Conservation (phyloP, 2,888 invertebrate genomes). For the Nysson spinosus region DNA sequence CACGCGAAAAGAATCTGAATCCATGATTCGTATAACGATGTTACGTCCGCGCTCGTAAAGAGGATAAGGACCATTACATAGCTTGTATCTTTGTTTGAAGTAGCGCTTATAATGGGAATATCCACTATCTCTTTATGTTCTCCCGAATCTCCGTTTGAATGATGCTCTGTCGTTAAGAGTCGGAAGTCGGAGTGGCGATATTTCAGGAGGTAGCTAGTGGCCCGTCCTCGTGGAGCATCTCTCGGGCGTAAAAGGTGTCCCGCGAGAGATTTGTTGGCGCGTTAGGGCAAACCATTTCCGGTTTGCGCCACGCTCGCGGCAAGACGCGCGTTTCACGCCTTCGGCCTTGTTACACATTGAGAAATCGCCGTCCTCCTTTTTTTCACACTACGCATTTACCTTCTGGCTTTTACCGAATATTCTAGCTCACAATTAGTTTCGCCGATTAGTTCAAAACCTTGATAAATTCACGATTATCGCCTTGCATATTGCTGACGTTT, state of each 20-base stretch:
- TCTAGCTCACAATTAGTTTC: neutral
- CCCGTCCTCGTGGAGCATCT: conserved; percentile 33
- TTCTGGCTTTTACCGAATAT: neutral
- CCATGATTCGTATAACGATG: too few relatives aligned
- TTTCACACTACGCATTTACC: neutral
- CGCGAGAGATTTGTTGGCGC: conserved; percentile 48
- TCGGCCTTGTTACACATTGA: conserved; percentile 41
- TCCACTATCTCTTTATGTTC: conserved; percentile 18
- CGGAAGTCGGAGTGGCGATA: conserved; percentile 26
- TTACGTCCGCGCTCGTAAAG: too few relatives aligned
- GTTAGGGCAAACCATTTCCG: conserved; percentile 50
- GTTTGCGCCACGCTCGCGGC: conserved; percentile 33
- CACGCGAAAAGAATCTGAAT: too few relatives aligned
- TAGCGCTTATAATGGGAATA: too few relatives aligned
- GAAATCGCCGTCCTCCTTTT: conserved; percentile 20
- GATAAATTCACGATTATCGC: too few relatives aligned
- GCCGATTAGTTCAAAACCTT: too few relatives aligned
- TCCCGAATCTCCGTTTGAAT: conserved; percentile 5
- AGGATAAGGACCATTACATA: too few relatives aligned
- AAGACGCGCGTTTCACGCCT: conserved; percentile 38
- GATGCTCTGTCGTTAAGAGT: conserved; percentile 7
- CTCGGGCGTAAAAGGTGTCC: conserved; percentile 46
- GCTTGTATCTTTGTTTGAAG: too few relatives aligned
- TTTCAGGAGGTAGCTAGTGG: conserved; percentile 44
- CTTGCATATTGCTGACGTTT: too few relatives aligned